Conservation (phyloP, 2,113 vertebrate species). For the Podarcis raffonei region DNA sequence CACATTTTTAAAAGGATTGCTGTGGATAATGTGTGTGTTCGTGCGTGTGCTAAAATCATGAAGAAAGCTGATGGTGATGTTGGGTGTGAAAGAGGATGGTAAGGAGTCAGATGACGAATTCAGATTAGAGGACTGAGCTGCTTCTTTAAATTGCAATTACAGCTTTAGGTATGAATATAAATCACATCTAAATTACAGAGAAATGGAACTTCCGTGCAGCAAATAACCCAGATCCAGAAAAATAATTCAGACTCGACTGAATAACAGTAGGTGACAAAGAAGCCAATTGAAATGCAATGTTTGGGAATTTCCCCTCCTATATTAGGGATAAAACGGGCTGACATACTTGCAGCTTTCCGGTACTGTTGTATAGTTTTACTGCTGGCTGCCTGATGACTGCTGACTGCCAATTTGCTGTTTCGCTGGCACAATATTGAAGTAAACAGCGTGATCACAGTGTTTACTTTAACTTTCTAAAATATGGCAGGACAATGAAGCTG, state of each 20-base stretch:
- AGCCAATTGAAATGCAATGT: conserved; percentile 54
- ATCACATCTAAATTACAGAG: background rate
- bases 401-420: conserved; percentile 72
- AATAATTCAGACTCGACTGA: conserved; percentile 45
- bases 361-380: conserved; percentile 62
- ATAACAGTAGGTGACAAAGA: conserved; percentile 42
- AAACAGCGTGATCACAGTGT: conserved; percentile 72
- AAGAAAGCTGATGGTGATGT: background rate
- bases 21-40: background rate
- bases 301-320: conserved; percentile 48
- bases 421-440: conserved; percentile 71
- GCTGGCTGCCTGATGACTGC: conserved; percentile 65
- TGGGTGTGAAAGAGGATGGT: background rate
- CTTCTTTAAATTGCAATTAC: conserved; percentile 2
- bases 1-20: background rate
- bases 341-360: conserved; percentile 60
- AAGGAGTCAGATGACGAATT: background rate
- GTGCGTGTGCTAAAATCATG: background rate
- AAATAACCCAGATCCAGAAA: background rate
- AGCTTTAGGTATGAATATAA: conserved; percentile 11
- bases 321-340: conserved; percentile 54
- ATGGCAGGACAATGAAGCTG: conserved; percentile 68
- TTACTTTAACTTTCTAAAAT: conserved; percentile 72
- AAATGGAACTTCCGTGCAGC: background rate
- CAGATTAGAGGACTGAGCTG: background rate